Conservation (phyloP, 2,888 invertebrate genomes). For the Seladonia tumulorum region DNA sequence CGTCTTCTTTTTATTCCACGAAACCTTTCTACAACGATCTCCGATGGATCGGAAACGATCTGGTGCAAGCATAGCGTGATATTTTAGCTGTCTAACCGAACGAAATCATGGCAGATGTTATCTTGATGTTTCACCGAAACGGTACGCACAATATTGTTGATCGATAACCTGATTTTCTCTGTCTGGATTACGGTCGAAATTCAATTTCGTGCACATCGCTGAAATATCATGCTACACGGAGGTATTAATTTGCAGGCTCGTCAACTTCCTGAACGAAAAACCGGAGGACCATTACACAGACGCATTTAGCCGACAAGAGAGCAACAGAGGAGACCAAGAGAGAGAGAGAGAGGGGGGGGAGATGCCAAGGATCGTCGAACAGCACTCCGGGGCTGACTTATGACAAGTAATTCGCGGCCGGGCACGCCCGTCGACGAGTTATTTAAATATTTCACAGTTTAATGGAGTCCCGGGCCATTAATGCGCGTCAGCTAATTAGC, state of each 20-base stretch:
- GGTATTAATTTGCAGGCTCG: constrained; percentile 67
- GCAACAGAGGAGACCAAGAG: neutral
- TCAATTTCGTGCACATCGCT: neutral
- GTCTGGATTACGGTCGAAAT: neutral
- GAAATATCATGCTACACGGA: neutral
- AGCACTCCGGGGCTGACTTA: constrained; percentile 58
- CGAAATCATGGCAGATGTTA: neutral
- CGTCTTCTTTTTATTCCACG: constrained; percentile 20
- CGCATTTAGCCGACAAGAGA: neutral
- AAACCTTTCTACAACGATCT: constrained; percentile 32
- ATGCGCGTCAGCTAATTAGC: constrained; percentile 79
- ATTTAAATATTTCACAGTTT: constrained; percentile 80
- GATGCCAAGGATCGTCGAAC: neutral
- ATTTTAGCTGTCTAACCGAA: neutral
- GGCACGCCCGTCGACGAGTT: constrained; percentile 72
- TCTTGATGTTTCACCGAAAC: neutral
- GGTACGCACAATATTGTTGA: neutral
- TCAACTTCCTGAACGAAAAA: constrained; percentile 57
- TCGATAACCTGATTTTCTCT: neutral
- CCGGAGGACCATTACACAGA: constrained; percentile 41
- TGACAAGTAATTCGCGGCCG: constrained; percentile 70
- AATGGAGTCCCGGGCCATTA: constrained; percentile 76
- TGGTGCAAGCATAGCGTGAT: neutral
- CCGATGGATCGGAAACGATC: constrained; percentile 15
- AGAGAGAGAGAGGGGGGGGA: neutral